Evolutionary conservation across 2,888 invertebrate genomes (phyloP).

Genomic region (Hemicrepidius hirtus): DNA sequence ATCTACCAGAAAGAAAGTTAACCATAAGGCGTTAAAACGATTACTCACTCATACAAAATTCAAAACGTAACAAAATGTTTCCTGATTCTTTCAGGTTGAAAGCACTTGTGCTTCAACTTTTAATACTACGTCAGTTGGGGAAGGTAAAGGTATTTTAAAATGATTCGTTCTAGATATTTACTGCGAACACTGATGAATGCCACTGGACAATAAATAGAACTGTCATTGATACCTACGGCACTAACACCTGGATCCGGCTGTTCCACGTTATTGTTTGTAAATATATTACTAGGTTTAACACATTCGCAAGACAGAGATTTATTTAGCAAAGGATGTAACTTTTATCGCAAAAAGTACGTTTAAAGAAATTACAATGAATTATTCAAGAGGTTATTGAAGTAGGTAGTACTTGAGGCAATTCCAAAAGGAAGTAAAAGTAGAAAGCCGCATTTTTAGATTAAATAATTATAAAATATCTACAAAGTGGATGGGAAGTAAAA

Average conservation of each 20-base stretch:
- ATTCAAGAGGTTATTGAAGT: too few species aligned
- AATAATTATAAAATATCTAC: too few species aligned
- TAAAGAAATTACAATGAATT: too few species aligned
- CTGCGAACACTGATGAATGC: conserved; percentile 57
- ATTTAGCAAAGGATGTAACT: background rate
- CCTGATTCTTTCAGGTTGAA: background rate
- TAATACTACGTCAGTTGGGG: conserved; percentile 4
- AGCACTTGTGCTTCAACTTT: background rate
- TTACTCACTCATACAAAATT: too few species aligned
- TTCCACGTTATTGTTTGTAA: conserved; percentile 65
- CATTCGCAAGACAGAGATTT: background rate
- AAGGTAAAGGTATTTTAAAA: conserved; percentile 16
- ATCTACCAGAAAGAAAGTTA: background rate
- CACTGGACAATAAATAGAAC: conserved; percentile 60
- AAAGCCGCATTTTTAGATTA: too few species aligned
- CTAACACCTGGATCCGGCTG: conserved; percentile 66
- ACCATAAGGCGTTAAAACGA: too few species aligned
- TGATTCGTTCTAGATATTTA: conserved; percentile 67
- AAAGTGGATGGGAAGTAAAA: too few species aligned
- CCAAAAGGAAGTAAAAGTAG: too few species aligned
- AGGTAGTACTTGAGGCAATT: too few species aligned
- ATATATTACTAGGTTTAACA: conserved; percentile 55
- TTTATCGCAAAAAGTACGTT: too few species aligned
- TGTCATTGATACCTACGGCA: conserved; percentile 63
- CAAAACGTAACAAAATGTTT: background rate